Base-by-base conservation (phyloP, 2,888 invertebrate species). In the Pterobdella sp. region DNA sequence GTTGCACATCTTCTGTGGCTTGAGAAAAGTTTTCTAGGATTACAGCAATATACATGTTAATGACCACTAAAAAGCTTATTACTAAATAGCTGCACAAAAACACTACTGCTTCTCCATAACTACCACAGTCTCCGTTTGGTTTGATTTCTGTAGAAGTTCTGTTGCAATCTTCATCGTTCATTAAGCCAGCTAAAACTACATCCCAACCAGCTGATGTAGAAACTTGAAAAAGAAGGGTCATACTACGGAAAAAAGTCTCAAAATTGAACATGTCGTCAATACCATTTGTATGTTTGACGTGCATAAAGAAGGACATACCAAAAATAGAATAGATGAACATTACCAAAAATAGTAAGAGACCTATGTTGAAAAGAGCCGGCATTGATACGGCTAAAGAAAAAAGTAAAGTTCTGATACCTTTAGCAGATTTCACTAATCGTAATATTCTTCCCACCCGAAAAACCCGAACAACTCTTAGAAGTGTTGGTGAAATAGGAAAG, bases 11-110 rank as follows among this genome's bases (percentile, higher is more conserved):
- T 86, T 97, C 96, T 76, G 95, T 96, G 78, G 96, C 97, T 80
- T 93, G 94, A 79, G 94, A 94, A 87, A 96, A 97, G 86, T 97
- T 97, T 87, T 96, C 96, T 86, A 97, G 89, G 85, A 97, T 97
- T 85, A 97, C 96, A 83, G 96, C 96, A 86, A 97, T 97, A 88
- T 96, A 96, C 96, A 97, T 96, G 89, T 97, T 97, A 86, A 96
- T 95, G 81, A 96, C 94, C 85, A 97, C 95, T 82, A 97, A 89
- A 87, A 96, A 97, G 84, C 93, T 94, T 85, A 97, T 94, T 83
- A 97, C 93, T 84, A 97, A 89, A 86, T 97, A 97, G 83, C 93
- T 91, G 79, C 95, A 89, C 81, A 97, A 88, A 86, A 91, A 97
- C 77, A 93, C 90, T 82, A 95, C 94, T 81, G 94, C 97, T 82